phyloP scores from a whole-genome alignment of 2,113 vertebrate genomes.

The Mastomys natalensis region DNA sequence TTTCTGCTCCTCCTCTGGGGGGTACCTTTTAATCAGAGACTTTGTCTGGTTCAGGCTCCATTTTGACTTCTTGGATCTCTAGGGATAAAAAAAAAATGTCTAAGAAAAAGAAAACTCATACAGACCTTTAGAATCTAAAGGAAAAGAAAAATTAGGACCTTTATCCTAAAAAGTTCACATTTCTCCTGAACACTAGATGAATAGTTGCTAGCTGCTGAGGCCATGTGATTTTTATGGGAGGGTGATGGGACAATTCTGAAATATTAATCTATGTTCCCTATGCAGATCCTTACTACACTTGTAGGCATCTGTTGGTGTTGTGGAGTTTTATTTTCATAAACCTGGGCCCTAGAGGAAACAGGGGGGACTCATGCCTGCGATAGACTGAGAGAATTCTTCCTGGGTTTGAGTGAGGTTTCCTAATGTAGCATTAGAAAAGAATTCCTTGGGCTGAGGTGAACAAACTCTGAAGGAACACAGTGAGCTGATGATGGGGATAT shows the following conservation, averaged over 20 bases:
- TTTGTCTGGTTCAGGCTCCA: constrained; percentile 54
- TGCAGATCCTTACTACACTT: background rate
- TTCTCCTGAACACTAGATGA: background rate
- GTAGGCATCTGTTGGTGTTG: background rate
- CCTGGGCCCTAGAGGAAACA: background rate
- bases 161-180: background rate
- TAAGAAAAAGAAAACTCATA: background rate
- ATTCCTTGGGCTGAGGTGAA: background rate
- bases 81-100: background rate
- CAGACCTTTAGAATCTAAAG: background rate
- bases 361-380: background rate
- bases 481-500: background rate
- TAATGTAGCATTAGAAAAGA: background rate
- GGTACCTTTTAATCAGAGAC: constrained; percentile 56
- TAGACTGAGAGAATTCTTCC: background rate
- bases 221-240: background rate
- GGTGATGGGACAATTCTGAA: background rate
- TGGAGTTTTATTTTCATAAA: background rate
- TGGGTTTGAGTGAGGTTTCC: background rate
- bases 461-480: accelerated
- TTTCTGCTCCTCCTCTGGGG: constrained; percentile 36
- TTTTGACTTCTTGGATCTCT: constrained; percentile 44
- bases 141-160: constrained; percentile 27
- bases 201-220: background rate
- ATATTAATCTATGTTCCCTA: background rate